Conservation (phyloP, 2,113 vertebrate genomes). For the Anser cygnoides region DNA sequence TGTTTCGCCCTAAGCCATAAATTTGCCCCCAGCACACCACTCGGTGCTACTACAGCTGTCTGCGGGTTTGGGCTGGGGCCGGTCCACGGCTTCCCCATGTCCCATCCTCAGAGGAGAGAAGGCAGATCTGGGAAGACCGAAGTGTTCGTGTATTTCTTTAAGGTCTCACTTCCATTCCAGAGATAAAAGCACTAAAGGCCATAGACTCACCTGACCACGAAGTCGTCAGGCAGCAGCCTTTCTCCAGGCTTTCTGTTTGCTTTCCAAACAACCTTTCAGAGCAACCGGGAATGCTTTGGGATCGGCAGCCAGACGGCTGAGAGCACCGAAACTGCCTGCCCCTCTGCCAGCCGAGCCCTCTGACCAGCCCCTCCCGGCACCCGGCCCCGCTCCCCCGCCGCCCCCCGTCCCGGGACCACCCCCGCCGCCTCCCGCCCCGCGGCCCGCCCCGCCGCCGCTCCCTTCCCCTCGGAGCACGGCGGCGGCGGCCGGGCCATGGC, state of each 20-base stretch:
- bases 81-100: accelerated
- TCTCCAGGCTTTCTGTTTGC: background rate
- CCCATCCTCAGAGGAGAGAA: background rate
- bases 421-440: too few species aligned
- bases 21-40: background rate
- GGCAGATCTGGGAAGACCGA: accelerated
- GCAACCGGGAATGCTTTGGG: background rate
- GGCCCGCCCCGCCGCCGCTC: too few species aligned
- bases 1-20: accelerated
- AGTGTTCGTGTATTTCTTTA: too few species aligned
- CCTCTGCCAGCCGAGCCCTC: background rate
- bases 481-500: too few species aligned
- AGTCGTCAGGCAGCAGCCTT: too few species aligned
- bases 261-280: background rate
- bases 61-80: background rate
- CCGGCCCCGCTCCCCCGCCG: too few species aligned
- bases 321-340: too few species aligned
- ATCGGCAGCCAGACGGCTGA: accelerated
- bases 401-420: too few species aligned
- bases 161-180: background rate
- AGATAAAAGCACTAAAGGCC: too few species aligned
- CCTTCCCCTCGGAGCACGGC: too few species aligned
- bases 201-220: background rate
- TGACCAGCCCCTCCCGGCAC: too few species aligned
- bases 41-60: background rate